Conservation (phyloP, 2,797 vertebrate genomes). For the Phataginus tetradactyla region DNA sequence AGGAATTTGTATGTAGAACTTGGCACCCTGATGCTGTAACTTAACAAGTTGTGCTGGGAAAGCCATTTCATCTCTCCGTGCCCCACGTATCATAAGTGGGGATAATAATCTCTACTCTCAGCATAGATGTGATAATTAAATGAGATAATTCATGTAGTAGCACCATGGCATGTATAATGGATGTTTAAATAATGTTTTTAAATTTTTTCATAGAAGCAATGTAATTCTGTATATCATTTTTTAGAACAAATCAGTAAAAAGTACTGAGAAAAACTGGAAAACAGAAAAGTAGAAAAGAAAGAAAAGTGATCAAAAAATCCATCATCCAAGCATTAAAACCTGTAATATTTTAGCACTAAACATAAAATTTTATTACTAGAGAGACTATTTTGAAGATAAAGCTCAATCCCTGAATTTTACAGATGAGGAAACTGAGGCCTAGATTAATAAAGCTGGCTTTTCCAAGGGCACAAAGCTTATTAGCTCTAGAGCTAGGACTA, state of each 20-base stretch:
- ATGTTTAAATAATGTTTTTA: slow-evolving; percentile 6
- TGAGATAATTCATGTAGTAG: slow-evolving; percentile 8
- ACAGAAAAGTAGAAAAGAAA: neutral
- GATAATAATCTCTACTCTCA: neutral
- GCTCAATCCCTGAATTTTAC: neutral
- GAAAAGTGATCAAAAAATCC: neutral
- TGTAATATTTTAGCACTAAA: slow-evolving; percentile 24
- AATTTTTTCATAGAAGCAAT: slow-evolving; percentile 1
- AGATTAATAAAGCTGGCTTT: neutral
- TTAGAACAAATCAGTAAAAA: slow-evolving; percentile 4
- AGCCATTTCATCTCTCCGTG: slow-evolving; percentile 30
- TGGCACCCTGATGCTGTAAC: neutral
- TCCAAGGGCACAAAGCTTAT: neutral
- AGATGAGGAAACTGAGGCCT: neutral
- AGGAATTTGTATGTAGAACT: neutral
- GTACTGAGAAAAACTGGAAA: slow-evolving; percentile 29
- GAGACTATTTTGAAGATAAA: neutral
- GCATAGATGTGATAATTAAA: neutral
- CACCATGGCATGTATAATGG: neutral
- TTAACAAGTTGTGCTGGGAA: neutral
- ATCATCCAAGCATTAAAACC: neutral
- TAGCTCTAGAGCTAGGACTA: neutral
- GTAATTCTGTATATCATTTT: neutral
- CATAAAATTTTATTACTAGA: neutral
- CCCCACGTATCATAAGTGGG: neutral